Evolutionary conservation across 2,888 invertebrate genomes (phyloP).

Genomic region (Lobophora halterata): DNA sequence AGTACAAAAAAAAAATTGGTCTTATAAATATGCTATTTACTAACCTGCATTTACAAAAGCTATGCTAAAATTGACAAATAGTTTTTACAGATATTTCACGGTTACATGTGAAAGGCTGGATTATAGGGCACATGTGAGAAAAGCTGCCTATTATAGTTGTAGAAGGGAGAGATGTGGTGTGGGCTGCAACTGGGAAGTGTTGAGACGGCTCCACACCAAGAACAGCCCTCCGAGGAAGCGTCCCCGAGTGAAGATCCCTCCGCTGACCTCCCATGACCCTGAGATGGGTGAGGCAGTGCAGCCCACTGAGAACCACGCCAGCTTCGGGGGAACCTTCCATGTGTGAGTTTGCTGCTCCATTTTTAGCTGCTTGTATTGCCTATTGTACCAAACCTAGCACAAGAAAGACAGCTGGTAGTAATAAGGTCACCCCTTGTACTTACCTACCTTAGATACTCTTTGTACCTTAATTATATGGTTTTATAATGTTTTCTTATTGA

Average conservation of each 20-base stretch:
- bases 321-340: conserved; percentile 58
- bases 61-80: conserved; percentile 75
- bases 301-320: conserved; percentile 50
- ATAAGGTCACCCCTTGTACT: no score
- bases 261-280: conserved; percentile 43
- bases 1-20: conserved; percentile 38
- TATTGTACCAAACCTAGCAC: no score
- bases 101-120: conserved; percentile 53
- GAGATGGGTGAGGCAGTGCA: conserved; percentile 61
- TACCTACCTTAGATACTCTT: no score
- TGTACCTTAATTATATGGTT: no score
- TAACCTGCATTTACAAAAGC: conserved; percentile 54
- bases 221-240: conserved; percentile 40
- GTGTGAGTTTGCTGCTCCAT: no score
- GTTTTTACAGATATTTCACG: conserved; percentile 71
- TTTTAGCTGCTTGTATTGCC: no score
- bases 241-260: conserved; percentile 42
- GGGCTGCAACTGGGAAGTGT: conserved; percentile 25
- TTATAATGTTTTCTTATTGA: no score
- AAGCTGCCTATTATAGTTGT: conserved; percentile 48
- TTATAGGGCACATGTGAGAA: conserved; percentile 49
- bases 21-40: conserved; percentile 46
- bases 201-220: conserved; percentile 34
- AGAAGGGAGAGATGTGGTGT: conserved; percentile 50
- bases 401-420: no score